phyloP scores from a whole-genome alignment of 2,888 invertebrate genomes.

The Ecliptopera silaceata region DNA sequence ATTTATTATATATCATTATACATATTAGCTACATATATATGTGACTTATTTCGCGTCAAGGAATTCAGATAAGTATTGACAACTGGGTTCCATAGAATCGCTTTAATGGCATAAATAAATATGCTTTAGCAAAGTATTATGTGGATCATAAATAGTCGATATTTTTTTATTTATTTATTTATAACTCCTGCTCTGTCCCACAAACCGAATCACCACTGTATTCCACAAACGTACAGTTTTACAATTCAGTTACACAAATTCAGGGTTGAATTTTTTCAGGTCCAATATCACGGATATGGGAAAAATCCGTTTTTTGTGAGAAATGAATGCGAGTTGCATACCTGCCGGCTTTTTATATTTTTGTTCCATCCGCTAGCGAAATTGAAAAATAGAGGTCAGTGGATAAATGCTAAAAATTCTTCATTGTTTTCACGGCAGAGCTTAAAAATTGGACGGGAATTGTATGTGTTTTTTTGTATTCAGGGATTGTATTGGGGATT shows the following conservation, averaged over 20 bases:
- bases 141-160: too few relatives aligned
- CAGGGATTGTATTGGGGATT: not conserved
- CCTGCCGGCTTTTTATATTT: conserved; percentile 12
- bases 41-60: too few relatives aligned
- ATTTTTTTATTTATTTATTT: too few relatives aligned
- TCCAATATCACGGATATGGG: conserved; percentile 24
- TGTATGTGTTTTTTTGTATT: conserved; percentile 2
- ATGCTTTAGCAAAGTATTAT: too few relatives aligned
- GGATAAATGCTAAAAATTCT: conserved; percentile 15
- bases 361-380: conserved; percentile 18
- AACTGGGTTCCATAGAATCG: too few relatives aligned
- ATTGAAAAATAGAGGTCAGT: conserved; percentile 26
- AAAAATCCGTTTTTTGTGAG: conserved; percentile 16
- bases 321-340: conserved; percentile 16
- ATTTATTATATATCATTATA: too few relatives aligned
- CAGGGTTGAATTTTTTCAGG: conserved; percentile 14
- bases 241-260: conserved; percentile 11
- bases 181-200: not conserved
- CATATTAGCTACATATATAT: too few relatives aligned
- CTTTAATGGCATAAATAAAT: too few relatives aligned
- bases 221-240: conserved; percentile 1
- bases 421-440: conserved; percentile 12
- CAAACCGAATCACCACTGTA: not conserved
- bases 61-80: too few relatives aligned
- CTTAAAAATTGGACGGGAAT: conserved; percentile 10